These are phyloP conservation scores for Brachionus calyciflorus DNA, from an alignment of 1,140 invertebrate genomes.

Conservation along the genomic window DNA sequence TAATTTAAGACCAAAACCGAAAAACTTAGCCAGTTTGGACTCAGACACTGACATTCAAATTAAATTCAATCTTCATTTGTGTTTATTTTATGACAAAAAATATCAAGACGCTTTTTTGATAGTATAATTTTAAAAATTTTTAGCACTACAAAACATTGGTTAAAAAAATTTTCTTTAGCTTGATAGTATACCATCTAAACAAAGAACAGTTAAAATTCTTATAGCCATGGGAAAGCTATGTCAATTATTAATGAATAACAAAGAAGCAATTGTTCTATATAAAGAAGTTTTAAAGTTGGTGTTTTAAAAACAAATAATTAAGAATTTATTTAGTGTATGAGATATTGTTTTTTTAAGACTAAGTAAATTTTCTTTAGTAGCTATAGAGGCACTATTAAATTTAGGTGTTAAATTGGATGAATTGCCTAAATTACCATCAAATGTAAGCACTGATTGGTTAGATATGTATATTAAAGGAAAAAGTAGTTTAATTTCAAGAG, in stretches of 20 bases:
- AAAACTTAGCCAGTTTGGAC: constrained; percentile 20
- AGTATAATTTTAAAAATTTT: background rate
- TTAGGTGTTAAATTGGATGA: constrained; percentile 37
- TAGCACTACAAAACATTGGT: background rate
- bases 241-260: constrained; percentile 26
- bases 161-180: background rate
- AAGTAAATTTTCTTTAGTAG: constrained; percentile 40
- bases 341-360: background rate
- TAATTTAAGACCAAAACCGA: constrained; percentile 1
- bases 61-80: constrained; percentile 30
- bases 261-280: constrained; percentile 35
- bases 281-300: constrained; percentile 44
- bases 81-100: constrained; percentile 39
- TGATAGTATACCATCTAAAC: constrained; percentile 45
- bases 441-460: constrained; percentile 35
- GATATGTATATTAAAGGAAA: constrained; percentile 34
- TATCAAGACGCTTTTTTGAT: constrained; percentile 27
- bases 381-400: constrained; percentile 25
- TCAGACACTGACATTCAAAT: constrained; percentile 39
- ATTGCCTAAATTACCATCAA: constrained; percentile 2
- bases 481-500: background rate
- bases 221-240: constrained; percentile 34
- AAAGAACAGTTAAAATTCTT: constrained; percentile 14
- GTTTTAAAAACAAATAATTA: background rate
- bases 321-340: background rate